Conservation (phyloP, 2,113 vertebrate species). For the Clupea harengus region DNA sequence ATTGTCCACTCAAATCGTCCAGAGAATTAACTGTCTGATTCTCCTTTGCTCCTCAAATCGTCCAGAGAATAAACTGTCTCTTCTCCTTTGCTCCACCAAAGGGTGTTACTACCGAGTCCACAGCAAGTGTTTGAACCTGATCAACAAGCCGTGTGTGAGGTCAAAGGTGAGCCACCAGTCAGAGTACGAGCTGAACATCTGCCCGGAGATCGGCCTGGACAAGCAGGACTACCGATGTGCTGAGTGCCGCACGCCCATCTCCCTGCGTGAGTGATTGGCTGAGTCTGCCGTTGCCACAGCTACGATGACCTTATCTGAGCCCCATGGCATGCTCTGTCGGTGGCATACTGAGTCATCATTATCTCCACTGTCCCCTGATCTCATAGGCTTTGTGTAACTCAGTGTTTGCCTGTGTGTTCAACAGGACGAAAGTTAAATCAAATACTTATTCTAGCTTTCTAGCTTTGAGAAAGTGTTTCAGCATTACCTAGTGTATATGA, state of each 20-base stretch:
- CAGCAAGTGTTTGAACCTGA: conserved; percentile 94
- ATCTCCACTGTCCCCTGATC: background rate
- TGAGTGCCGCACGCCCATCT: conserved; percentile 87
- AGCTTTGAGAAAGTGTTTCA: background rate
- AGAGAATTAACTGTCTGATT: background rate
- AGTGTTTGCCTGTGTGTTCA: background rate
- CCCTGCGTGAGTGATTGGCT: conserved; percentile 80
- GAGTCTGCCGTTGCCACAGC: background rate
- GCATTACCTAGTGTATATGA: background rate
- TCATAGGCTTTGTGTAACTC: background rate
- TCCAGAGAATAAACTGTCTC: background rate
- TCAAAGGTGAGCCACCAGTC: conserved; percentile 97
- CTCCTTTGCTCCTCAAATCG: no score
- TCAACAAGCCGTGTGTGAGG: conserved; percentile 88
- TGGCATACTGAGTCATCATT: background rate
- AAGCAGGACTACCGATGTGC: conserved; percentile 94
- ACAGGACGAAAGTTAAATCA: background rate
- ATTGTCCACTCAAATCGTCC: background rate
- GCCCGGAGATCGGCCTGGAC: conserved; percentile 90
- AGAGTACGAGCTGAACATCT: conserved; percentile 93
- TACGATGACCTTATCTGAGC: conserved; percentile 3
- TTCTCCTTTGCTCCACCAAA: conserved; percentile 52
- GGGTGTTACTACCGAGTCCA: conserved; percentile 97
- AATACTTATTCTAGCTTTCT: background rate
- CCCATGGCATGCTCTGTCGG: background rate